phyloP scores from a whole-genome alignment of 1,140 invertebrate genomes.

The Marisa cornuarietis region DNA sequence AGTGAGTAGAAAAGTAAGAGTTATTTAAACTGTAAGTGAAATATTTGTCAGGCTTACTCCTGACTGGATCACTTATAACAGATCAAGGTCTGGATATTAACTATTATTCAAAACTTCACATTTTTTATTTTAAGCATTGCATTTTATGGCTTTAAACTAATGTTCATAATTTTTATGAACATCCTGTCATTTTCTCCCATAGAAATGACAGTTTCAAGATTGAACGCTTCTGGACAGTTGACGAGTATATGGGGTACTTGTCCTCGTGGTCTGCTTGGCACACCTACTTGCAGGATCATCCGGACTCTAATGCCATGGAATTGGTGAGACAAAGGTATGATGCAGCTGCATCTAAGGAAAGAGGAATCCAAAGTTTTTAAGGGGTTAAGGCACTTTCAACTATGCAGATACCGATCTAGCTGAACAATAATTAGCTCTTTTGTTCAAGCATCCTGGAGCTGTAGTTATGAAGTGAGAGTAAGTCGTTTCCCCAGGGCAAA shows the following conservation, averaged over 20 bases:
- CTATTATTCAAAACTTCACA: background rate
- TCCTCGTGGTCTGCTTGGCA: conserved; percentile 42
- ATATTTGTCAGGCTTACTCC: background rate
- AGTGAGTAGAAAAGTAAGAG: background rate
- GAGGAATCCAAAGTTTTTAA: no score
- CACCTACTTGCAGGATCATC: conserved; percentile 28
- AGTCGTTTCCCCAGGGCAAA: no score
- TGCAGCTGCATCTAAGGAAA: background rate
- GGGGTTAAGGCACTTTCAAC: no score
- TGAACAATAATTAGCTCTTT: no score
- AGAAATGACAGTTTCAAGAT: conserved; percentile 44
- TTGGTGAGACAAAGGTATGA: conserved; percentile 26
- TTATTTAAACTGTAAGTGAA: background rate
- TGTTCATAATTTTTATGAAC: background rate
- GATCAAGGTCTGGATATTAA: background rate
- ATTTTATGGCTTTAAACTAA: background rate
- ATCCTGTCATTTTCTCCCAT: background rate
- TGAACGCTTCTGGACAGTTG: conserved; percentile 33
- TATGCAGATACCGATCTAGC: no score
- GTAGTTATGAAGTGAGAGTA: no score
- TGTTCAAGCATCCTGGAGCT: no score
- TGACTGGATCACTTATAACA: background rate
- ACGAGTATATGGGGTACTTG: conserved; percentile 43
- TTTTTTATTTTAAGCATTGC: background rate
- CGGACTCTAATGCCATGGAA: conserved; percentile 16